Evolutionary conservation across 64 coral and sea anemone genomes (phyloP), one percentile per base, ranked within the genome.

Genomic region (Montipora foliosa): DNA sequence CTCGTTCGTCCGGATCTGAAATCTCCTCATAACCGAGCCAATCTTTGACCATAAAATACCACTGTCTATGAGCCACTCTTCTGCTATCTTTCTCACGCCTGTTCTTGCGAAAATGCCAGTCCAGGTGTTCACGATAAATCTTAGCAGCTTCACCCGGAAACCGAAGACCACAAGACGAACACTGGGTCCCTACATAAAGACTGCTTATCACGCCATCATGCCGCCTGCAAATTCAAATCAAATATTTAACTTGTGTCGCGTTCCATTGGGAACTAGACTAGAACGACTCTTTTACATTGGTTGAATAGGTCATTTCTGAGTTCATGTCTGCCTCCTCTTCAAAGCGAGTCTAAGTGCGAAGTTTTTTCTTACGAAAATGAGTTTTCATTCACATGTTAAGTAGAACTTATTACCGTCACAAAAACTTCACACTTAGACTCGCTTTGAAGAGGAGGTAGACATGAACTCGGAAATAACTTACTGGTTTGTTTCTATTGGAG

Each of bases 61-160:
- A 99, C 21, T 89, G 92, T 37, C 92, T 88, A 79, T 99, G 98
- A 5, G 95, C 98, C 19, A 94, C 82, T 49, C 96, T 77, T 47
- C 95, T 80, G 47, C 86, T 92, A 75, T 99, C 98, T 71, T 99
- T 99, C 80, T 99, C 98, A 81, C 95, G 67, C 8, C 98, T 76
- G 70, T 99, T 99, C 89, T 93, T 99, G 66, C 98, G 90, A 67
- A 99, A 99, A 66, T 99, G 98, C 98, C 98, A 99, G 70, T 99
- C 98, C 58, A 99, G 92, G 77, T 99, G 98, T 77, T 99, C 95
- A 3, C 95, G 53, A 47, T 99, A 99, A 24, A 89, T 92, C 52
- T 86, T 93, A 58, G 92, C 92, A 62, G 81, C 92, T 69, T 94
- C 95, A 25, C 92, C 98, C 29, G 92, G 91, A 77, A 99, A 99